These are phyloP conservation scores for Stichopus chloronotus DNA, from an alignment of 35 echinoderm and acorn worm species.

Conservation along the genomic window DNA sequence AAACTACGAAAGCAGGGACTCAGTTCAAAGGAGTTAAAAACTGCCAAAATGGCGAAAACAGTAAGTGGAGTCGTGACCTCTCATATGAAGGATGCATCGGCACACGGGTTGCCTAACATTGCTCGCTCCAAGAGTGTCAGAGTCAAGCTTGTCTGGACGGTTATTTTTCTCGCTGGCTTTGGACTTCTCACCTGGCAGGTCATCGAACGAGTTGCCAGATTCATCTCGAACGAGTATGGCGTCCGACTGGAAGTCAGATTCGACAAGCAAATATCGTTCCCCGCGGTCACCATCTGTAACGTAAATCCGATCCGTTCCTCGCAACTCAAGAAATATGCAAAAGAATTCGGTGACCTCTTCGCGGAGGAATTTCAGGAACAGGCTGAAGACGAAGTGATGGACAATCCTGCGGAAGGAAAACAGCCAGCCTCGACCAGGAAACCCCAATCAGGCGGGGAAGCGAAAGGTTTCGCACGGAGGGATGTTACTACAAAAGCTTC, in stretches of 20 bases:
- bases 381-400: no score
- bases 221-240: background rate
- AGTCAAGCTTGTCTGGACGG: background rate
- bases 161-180: constrained; percentile 21
- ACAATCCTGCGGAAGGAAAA: no score
- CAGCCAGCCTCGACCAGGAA: no score
- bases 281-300: constrained; percentile 49
- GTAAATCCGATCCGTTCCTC: constrained; percentile 19
- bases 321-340: background rate
- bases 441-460: no score
- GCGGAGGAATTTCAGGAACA: no score
- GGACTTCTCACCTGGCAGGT: constrained; percentile 10
- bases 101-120: constrained; percentile 48
- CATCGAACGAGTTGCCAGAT: background rate
- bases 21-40: background rate
- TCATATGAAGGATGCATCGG: constrained; percentile 8
- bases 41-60: background rate
- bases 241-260: constrained; percentile 37
- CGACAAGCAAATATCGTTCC: constrained; percentile 22
- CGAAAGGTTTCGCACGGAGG: no score
- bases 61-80: background rate
- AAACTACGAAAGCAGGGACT: background rate
- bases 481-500: no score
- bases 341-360: no score
- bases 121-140: background rate